Evolutionary conservation across 2,113 vertebrate species (phyloP).

Genomic region (Globicephala melas): DNA sequence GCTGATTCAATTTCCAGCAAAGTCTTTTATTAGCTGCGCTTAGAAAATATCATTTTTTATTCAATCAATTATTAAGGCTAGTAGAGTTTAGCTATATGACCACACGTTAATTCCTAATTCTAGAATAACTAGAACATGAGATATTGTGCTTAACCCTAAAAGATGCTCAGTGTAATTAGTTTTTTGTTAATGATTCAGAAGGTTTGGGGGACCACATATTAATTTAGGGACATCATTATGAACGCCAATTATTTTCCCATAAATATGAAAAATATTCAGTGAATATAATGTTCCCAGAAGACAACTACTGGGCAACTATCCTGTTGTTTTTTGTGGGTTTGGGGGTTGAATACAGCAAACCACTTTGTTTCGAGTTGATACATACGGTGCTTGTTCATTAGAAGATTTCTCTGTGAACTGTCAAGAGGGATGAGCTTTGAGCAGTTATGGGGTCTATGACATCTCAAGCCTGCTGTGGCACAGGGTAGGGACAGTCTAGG

Average conservation of each 20-base stretch:
- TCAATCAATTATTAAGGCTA: not conserved
- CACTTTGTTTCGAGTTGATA: not conserved
- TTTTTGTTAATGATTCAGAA: conserved; percentile 2
- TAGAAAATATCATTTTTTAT: not conserved
- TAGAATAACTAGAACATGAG: not conserved
- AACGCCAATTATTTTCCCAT: conserved; percentile 13
- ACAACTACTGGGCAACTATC: not conserved
- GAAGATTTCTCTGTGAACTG: not conserved
- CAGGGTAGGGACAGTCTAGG: not conserved
- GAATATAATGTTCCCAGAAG: not conserved
- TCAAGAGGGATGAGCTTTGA: not conserved
- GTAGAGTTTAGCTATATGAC: not conserved
- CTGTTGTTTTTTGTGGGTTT: not conserved
- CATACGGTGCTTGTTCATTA: not conserved
- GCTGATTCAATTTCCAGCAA: not conserved
- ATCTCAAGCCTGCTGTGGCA: not conserved
- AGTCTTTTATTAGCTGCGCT: not conserved
- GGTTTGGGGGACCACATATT: not conserved
- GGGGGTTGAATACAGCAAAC: not conserved
- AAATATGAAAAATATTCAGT: not conserved
- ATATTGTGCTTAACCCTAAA: not conserved
- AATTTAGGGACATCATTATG: not conserved
- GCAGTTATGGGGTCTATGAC: not conserved
- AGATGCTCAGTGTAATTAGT: not conserved
- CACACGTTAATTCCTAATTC: not conserved